These are phyloP conservation scores for Otolemur crassicaudatus DNA, from an alignment of 2,797 vertebrate species.

Conservation along the genomic window DNA sequence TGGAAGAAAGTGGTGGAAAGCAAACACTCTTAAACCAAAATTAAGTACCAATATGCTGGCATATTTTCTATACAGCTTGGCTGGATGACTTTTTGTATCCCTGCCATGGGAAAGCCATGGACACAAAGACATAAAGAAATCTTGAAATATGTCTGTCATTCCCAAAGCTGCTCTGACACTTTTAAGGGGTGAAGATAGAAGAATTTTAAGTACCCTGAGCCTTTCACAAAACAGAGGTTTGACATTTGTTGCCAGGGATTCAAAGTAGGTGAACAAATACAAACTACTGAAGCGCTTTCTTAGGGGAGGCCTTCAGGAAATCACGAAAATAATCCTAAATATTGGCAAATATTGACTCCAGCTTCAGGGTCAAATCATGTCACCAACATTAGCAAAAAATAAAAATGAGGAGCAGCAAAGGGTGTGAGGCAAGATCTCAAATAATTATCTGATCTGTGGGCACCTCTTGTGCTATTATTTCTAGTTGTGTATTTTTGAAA, in stretches of 20 bases:
- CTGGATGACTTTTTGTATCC: not conserved
- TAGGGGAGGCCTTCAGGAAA: slow-evolving; percentile 51
- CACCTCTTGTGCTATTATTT: not conserved
- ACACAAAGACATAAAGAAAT: slow-evolving; percentile 39
- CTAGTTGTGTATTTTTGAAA: not conserved
- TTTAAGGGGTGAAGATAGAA: slow-evolving; percentile 38
- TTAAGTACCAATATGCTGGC: slow-evolving; percentile 56
- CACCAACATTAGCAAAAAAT: not conserved
- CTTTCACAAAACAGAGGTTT: slow-evolving; percentile 1
- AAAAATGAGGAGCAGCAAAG: not conserved
- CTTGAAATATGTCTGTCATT: slow-evolving; percentile 24
- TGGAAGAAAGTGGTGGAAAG: slow-evolving; percentile 60
- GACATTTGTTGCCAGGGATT: slow-evolving; percentile 6
- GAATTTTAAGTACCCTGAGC: not conserved
- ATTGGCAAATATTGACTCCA: slow-evolving; percentile 51
- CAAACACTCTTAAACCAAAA: slow-evolving; percentile 73
- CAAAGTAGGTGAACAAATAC: slow-evolving; percentile 47
- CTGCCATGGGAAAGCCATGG: not conserved
- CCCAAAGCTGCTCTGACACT: slow-evolving; percentile 19
- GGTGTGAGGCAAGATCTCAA: not conserved
- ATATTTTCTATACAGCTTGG: slow-evolving; percentile 37
- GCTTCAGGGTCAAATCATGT: slow-evolving; percentile 47
- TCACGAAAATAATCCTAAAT: slow-evolving; percentile 40
- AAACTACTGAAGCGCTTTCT: slow-evolving; percentile 15
- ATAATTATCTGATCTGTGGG: not conserved